Evolutionary conservation across 1,140 invertebrate species (phyloP), one percentile per base, ranked within the genome.

Genomic region (Helicoverpa zea): DNA sequence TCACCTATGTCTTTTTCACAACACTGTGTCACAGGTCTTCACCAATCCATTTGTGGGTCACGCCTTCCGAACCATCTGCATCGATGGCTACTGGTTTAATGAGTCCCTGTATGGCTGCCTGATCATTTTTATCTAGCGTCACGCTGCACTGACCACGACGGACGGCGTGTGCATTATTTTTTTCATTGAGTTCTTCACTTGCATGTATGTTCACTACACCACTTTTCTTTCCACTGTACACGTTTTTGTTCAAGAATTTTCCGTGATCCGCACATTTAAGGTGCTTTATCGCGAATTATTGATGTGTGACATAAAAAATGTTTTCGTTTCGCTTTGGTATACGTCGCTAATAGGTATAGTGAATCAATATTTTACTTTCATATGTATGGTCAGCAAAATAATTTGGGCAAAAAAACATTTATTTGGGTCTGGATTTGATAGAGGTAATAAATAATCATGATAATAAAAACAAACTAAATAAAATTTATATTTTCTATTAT

Each of bases 21-120:
- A 84, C 91, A 92, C 91, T 83, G 70, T 83, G 79, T 87, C 87
- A 88, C 88, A 85, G 72, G 78, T 81, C 63, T 66, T 90, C 90
- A 91, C 90, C 88, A 90, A 93, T 93, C 93, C 93, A 94, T 94
- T 92, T 92, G 91, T 92, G 83, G 90, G 91, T 92, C 90, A 91
- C 89, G 63, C 77, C 75, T 64, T 79, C 79, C 75, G 81, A 75
- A 88, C 91, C 92, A 94, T 89, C 90, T 82, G 74, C 88, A 86
- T 86, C 88, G 89, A 90, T 90, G 88, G 90, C 87, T 90, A 76
- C 81, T 90, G 88, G 85, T 86, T 90, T 91, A 94, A 93, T 95
- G 92, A 89, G 87, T 84, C 86, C 86, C 79, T 75, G 74, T 83
- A 81, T 86, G 82, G 81, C 79, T 78, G 80, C 91, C 78, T 83